Base-by-base conservation (phyloP, 2,797 vertebrate species). In the Parambassis ranga region DNA sequence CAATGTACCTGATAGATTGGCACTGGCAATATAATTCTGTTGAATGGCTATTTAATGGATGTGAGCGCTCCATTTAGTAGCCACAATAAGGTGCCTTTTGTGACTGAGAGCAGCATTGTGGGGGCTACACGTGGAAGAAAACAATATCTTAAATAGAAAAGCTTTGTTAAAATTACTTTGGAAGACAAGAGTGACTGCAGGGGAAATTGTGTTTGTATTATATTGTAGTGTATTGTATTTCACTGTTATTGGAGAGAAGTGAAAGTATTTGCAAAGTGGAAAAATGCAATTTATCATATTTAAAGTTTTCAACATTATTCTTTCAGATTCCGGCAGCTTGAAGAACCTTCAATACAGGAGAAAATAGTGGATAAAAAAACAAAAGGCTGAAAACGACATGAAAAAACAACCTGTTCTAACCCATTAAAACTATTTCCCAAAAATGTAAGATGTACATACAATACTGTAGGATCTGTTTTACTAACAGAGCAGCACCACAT, bases 1-100 rank as follows among this genome's bases (percentile, higher is more conserved):
- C 90, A 92, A 91, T 92, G 89, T 31, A 65, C 44, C 86, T 89
- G 88, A 92, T 90, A 81, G 90, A 90, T 88, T 68, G 71, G 84
- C 18, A 6, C 78, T 66, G 80, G 87, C 86, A 86, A 76, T 81
- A 84, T 83, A 84, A 89, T 89, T 90, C 81, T 53, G 76, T 79
- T 87, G 77, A 91, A 90, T 77, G 75, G 71, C 84, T 71, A 59
- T 83, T 87, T 88, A 86, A 88, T 77, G 81, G 75, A 82, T 84
- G 83, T 69, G 56, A 81, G 82, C 53, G 55, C 71, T 77, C 84
- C 86, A 85, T 89, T 86, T 87, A 85, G 83, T 69, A 50, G 64
- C 67, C 53, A 85, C 84, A 87, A 85, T 85, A 72, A 82, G 75
- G 79, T 57, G 39, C 55, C 75, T 76, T 87, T 82, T 84, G 75